These are phyloP conservation scores for Gymnoscopelus microlampas DNA, from an alignment of 2,797 vertebrate genomes.

Conservation along the genomic window DNA sequence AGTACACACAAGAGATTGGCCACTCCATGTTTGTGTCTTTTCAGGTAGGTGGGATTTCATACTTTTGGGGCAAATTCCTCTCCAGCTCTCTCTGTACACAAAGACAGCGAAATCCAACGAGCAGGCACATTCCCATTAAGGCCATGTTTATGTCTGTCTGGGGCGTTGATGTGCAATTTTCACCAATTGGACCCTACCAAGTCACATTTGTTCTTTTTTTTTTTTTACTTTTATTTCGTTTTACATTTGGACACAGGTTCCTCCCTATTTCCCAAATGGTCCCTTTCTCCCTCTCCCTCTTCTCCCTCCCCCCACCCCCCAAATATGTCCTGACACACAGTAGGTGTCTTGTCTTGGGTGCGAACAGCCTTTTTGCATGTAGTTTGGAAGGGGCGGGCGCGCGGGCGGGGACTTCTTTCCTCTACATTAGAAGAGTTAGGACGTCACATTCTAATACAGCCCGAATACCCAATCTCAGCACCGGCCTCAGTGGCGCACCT, in stretches of 20 bases:
- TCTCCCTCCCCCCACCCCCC: not conserved
- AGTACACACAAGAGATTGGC: conserved; percentile 38
- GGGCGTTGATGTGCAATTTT: conserved; percentile 40
- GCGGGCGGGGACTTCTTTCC: too few species aligned
- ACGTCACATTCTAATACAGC: too few species aligned
- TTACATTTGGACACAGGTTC: not conserved
- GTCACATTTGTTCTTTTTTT: conserved; percentile 44
- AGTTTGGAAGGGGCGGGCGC: too few species aligned
- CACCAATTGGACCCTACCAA: conserved; percentile 46
- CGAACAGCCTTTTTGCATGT: too few species aligned
- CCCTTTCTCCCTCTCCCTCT: conserved; percentile 37
- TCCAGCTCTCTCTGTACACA: conserved; percentile 22
- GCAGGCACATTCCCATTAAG: conserved; percentile 39
- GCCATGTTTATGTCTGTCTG: conserved; percentile 45
- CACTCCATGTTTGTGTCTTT: conserved; percentile 25
- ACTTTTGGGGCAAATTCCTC: conserved; percentile 10
- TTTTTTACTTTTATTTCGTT: conserved; percentile 27
- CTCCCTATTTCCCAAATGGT: conserved; percentile 35
- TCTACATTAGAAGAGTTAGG: too few species aligned
- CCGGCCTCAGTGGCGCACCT: too few species aligned
- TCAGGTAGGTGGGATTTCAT: conserved; percentile 53
- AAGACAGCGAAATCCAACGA: conserved; percentile 26
- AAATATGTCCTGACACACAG: not conserved
- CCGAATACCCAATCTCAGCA: too few species aligned
- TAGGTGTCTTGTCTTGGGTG: too few species aligned